Evolutionary conservation across 1,140 invertebrate species (phyloP), one percentile per base, ranked within the genome.

Genomic region (Tetraneura akinire): DNA sequence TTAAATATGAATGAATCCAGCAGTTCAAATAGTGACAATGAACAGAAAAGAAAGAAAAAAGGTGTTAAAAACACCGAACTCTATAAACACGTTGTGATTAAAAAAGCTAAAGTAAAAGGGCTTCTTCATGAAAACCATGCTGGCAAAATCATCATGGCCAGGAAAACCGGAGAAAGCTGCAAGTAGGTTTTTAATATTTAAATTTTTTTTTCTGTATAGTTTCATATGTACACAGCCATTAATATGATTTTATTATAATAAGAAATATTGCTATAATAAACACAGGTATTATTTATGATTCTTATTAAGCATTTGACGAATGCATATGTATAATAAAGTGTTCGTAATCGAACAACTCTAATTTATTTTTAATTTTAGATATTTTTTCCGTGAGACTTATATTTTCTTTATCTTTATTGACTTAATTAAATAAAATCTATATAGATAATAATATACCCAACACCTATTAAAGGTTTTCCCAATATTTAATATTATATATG

Each of bases 1-100:
- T 68, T 47, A 68, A 68, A 68, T 68, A 68, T 68, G 66, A 68
- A 42, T 68, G 66, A 68, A 68, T 66, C 64, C 8, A 66, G 64
- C 18, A 45, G 64, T 66, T 66, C 64, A 18, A 37, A 66, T 13
- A 66, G 64, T 45, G 64, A 66, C 16, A 45, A 45, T 66, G n/a
- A 66, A 21, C 64, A 66, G 32, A 18, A 42, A 66, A 66, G 8
- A 45, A 66, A 66, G 64, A 66, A 10, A 66, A 66, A 66, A 66
- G 60, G 64, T 66, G 32, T 66, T 42, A 66, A 18, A 66, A 66
- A 66, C 64, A 66, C 64, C 21, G 64, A 66, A 66, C 29, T 66
- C 21, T 66, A 66, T 66, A 66, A 66, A 45, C 64, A 66, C 23
- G 37, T 66, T 11, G 32, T 45, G n/a, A 66, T 66, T 66, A 45